These are phyloP conservation scores for Apomyelois bistriatella DNA, from an alignment of 2,888 invertebrate species.

Conservation along the genomic window DNA sequence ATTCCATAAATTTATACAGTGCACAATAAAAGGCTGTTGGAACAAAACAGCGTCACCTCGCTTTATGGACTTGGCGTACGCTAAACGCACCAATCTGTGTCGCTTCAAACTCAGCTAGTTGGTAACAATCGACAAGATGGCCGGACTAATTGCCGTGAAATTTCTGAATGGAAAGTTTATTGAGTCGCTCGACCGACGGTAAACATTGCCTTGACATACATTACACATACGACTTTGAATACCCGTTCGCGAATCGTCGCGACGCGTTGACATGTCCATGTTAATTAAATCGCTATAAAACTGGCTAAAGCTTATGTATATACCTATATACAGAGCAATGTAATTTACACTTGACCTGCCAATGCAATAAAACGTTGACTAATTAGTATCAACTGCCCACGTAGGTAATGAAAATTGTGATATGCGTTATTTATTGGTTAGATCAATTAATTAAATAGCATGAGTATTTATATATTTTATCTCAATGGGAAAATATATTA, in stretches of 20 bases:
- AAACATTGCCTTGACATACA: conserved; percentile 59
- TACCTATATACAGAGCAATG: conserved; percentile 19
- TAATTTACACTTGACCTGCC: conserved; percentile 19
- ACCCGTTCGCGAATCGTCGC: background rate
- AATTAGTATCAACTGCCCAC: conserved; percentile 17
- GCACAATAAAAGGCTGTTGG: conserved; percentile 69
- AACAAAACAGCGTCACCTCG: conserved; percentile 72
- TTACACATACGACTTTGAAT: conserved; percentile 17
- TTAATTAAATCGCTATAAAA: conserved; percentile 63
- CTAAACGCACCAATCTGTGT: conserved; percentile 55
- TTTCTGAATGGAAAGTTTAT: conserved; percentile 51
- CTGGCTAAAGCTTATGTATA: conserved; percentile 16
- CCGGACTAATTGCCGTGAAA: conserved; percentile 58
- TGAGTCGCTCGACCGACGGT: conserved; percentile 24
- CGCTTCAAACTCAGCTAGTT: conserved; percentile 36
- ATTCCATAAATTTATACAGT: conserved; percentile 79
- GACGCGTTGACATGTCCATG: conserved; percentile 43
- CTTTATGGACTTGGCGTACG: conserved; percentile 59
- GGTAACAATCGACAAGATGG: conserved; percentile 40
- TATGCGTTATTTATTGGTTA: background rate
- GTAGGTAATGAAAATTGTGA: background rate
- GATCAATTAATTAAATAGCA: background rate
- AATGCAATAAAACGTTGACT: conserved; percentile 19
- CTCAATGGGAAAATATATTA: too few species aligned
- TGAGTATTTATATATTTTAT: too few species aligned